Evolutionary conservation across 1,140 invertebrate species (phyloP), one percentile per base, ranked within the genome.

Genomic region (Cecropterus lyciades): DNA sequence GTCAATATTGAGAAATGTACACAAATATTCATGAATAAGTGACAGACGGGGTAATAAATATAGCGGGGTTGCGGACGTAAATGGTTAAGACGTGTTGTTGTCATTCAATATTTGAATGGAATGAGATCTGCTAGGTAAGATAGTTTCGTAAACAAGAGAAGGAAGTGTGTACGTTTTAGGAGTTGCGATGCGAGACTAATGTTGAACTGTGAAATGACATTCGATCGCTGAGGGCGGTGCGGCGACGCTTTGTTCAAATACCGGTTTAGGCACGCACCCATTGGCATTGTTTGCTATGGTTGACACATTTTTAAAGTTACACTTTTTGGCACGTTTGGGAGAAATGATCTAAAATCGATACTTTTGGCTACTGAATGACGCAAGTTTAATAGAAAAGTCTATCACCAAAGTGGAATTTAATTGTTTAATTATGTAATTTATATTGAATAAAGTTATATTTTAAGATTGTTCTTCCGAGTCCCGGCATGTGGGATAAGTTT

Each of bases 191-290:
- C 67, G 76, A 72, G 65, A 84, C 82, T 84, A 84, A 83, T 83
- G 79, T 72, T 80, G 74, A 80, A 73, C 80, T 75, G 72, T 65
- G 78, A 72, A 85, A 84, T 85, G 83, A 86, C 81, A 84, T 76
- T 75, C 64, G 66, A 78, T 84, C 53, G 82, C 84, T 79, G 53
- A 68, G 66, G 84, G 85, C 82, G 76, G 66, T 69, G 77, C 82
- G 83, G 86, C 75, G 68, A 59, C 43, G 62, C 83, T 86, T 86
- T 87, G 85, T 80, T 71, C 80, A 85, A 89, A 87, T 78, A 88
- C 76, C 73, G 70, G 69, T 67, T 75, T 69, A 70, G 75, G 73
- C 71, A 64, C 69, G 63, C 65, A 53, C 63, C 72, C 67, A 57
- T 56, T 60, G 69, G 57, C 68, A 66, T 69, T 65, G 67, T 67